Evolutionary conservation across 2,888 invertebrate species (phyloP).

Genomic region (Cheilosia grossa): DNA sequence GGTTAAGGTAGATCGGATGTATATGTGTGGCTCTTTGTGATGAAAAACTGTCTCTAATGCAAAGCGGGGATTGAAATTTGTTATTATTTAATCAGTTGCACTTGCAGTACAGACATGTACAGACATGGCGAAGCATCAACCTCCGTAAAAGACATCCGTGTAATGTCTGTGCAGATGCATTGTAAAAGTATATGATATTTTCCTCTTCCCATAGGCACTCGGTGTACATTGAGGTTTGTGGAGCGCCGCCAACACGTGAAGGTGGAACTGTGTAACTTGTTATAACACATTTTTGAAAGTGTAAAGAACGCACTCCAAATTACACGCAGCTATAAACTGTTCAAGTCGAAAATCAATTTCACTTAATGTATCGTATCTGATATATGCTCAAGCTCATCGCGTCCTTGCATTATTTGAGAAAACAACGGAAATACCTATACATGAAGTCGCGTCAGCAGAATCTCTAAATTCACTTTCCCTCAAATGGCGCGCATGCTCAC

Average conservation of each 20-base stretch:
- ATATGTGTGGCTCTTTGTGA: not conserved
- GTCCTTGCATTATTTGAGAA: conserved; percentile 46
- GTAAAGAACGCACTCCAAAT: conserved; percentile 15
- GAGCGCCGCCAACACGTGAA: conserved; percentile 29
- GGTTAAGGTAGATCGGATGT: conserved; percentile 51
- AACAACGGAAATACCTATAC: conserved; percentile 25
- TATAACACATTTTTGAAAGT: conserved; percentile 32
- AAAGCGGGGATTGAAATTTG: conserved; percentile 36
- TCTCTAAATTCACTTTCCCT: conserved; percentile 61
- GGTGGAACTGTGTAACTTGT: conserved; percentile 14
- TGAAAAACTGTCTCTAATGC: conserved; percentile 34
- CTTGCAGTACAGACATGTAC: conserved; percentile 1
- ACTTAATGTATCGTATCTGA: conserved; percentile 16
- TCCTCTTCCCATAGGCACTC: conserved; percentile 29
- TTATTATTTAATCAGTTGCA: conserved; percentile 60
- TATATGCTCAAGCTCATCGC: conserved; percentile 25
- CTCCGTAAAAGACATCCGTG: conserved; percentile 29
- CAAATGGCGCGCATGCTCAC: conserved; percentile 10
- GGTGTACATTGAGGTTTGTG: conserved; percentile 44
- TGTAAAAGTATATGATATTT: conserved; percentile 26
- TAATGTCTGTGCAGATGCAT: conserved; percentile 33
- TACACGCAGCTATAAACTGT: conserved; percentile 15
- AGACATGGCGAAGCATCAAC: conserved; percentile 25
- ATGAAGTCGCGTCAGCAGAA: conserved; percentile 2
- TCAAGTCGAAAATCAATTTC: conserved; percentile 48